These are phyloP conservation scores for Drosophila trapezifrons DNA, from an alignment of 1,140 invertebrate species.

Conservation along the genomic window DNA sequence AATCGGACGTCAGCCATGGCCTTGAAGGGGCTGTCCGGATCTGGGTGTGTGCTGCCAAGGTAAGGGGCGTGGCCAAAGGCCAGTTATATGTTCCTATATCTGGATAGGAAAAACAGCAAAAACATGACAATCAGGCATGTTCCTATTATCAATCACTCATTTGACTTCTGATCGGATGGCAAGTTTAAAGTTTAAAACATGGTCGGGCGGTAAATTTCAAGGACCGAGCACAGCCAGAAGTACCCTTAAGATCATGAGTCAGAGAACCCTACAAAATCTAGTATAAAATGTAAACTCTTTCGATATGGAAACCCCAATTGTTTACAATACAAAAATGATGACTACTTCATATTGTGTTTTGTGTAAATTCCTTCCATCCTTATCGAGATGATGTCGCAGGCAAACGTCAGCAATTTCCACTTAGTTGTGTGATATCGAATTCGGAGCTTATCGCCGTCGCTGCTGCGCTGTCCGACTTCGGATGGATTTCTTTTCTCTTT, in stretches of 20 bases:
- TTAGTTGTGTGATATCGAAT: conserved; percentile 25
- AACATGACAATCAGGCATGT: conserved; percentile 23
- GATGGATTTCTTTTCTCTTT: conserved; percentile 7
- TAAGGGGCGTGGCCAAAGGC: conserved; percentile 21
- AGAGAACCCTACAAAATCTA: not conserved
- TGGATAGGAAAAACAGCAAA: too few relatives aligned
- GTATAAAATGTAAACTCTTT: too few relatives aligned
- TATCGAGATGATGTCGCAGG: conserved; percentile 5
- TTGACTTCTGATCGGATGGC: not conserved
- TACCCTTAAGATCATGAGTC: not conserved
- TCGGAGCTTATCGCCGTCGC: conserved; percentile 20
- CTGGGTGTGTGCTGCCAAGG: conserved; percentile 9
- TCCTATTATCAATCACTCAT: conserved; percentile 13
- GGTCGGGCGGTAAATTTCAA: too few relatives aligned
- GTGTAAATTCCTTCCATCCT: conserved; percentile 1
- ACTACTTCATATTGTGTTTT: not conserved
- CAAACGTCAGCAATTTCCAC: conserved; percentile 26
- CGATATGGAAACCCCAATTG: not conserved
- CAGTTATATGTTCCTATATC: conserved; percentile 6
- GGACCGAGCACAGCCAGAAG: too few relatives aligned
- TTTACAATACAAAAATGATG: conserved; percentile 5
- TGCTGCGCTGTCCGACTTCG: conserved; percentile 3
- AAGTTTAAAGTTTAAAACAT: not conserved
- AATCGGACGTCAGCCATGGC: conserved; percentile 33
- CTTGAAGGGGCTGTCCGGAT: conserved; percentile 23